Base-by-base conservation (phyloP, 2,888 invertebrate genomes). In the Drosophila gaucha region DNA sequence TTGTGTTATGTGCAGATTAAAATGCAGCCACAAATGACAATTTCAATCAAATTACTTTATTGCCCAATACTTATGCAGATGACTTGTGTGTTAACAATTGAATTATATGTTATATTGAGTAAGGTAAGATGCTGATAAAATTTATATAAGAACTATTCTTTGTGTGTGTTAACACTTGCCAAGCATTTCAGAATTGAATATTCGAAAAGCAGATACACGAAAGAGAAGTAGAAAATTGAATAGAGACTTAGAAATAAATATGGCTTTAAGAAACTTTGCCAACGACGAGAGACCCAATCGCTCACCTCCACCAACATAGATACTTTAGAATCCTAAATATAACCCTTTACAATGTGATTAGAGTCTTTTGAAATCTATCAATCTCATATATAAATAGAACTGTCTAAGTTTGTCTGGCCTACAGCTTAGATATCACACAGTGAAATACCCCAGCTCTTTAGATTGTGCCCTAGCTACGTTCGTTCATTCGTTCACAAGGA, bases 21-120 rank as follows among this genome's bases (percentile, higher is more conserved):
- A 62, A 58, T 24, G 9, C 47, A 30, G 12, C 30, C 47, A 36
- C 28, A 18, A 18, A 43, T 43, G 49, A 28, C 44, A 46, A 5
- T 18, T 24, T 9, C 24, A 14, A 30, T 58, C 58, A 30, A 30
- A 49, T 41, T 20, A 16, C 5, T 28, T 4, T 9, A 10, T 20
- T 20, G 9, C 20, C 38, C 38, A 28, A n/a, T 20, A 3, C 20
- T 20, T 14, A 14, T 22, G 1, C 12, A 24, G 14, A 4, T 30
- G 38, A 6, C 20, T 3, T n/a, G 20, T 20, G 20, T 20, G n/a
- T 1, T 10, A 22, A 9, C n/a, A 3, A n/a, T 20, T 16, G 2
- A 5, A 14, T 9, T 14, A 9, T 6, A 38, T 38, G 6, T 22
- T 6, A 3, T 14, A 24, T 24, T 10, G 5, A 41, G 10, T 9